phyloP scores from a whole-genome alignment of 2,797 vertebrate genomes.

The Myotis pilosus region DNA sequence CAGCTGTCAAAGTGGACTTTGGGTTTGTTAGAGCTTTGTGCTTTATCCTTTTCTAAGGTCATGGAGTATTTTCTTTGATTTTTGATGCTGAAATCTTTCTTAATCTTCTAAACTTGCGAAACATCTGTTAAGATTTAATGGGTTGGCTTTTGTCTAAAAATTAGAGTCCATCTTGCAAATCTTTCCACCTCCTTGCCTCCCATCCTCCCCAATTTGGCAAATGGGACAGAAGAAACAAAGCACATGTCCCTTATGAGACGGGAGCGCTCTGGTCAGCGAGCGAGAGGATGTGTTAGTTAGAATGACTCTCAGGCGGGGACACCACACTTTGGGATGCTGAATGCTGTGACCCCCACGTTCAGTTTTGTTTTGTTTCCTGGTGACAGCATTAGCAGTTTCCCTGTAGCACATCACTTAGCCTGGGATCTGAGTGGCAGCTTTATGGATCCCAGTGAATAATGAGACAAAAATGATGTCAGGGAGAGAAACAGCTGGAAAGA shows the following conservation, averaged over 20 bases:
- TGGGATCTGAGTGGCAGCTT: slow-evolving; percentile 79
- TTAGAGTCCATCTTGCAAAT: slow-evolving; percentile 82
- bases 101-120: slow-evolving; percentile 92
- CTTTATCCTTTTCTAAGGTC: slow-evolving; percentile 89
- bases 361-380: slow-evolving; percentile 75
- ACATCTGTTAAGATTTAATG: slow-evolving; percentile 88
- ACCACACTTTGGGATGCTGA: neutral
- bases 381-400: slow-evolving; percentile 76
- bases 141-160: slow-evolving; percentile 84
- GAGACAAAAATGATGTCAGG: slow-evolving; percentile 78
- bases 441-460: slow-evolving; percentile 76
- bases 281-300: slow-evolving; percentile 74
- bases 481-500: slow-evolving; percentile 75
- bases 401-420: slow-evolving; percentile 69
- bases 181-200: slow-evolving; percentile 57
- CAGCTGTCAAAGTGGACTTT: slow-evolving; percentile 90
- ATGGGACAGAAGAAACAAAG: neutral
- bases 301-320: slow-evolving; percentile 46
- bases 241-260: slow-evolving; percentile 47
- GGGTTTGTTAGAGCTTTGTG: slow-evolving; percentile 88
- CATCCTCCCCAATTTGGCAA: slow-evolving; percentile 68
- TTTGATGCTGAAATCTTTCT: slow-evolving; percentile 93
- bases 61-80: slow-evolving; percentile 93
- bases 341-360: slow-evolving; percentile 53
- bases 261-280: slow-evolving; percentile 70